Base-by-base conservation (phyloP, 2,888 invertebrate genomes). In the Trachelus stipa region DNA sequence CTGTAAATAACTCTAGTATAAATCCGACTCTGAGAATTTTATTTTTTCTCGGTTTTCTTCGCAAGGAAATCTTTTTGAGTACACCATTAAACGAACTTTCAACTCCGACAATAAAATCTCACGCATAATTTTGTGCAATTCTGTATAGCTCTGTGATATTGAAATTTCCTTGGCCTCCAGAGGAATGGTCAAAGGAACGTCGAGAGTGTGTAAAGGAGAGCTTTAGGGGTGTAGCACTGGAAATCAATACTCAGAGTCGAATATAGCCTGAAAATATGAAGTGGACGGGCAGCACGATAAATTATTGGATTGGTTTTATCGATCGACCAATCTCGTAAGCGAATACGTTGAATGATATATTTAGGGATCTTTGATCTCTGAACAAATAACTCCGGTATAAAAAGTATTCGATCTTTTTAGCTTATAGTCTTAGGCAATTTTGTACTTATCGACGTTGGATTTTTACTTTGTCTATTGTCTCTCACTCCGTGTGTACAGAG, bases 361-460 rank as follows among this genome's bases (percentile, higher is more conserved):
- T 56, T 9, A 9, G 23, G 23, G 56, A 56, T 56, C 2, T 23
- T 56, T 9, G 56, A 56, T 56, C 23, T 2, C 15, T 9, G 23
- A 23, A 23, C 2, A 23, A 56, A 2, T 9, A 56, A 56, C 23
- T 23, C 23, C 56, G 56, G 56, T 56, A 56, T 56, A 56, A 23
- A 23, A 56, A 56, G 56, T 56, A 56, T 56, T 56, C 56, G 56
- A 23, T 23, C 56, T 6, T 23, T 23, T 56, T 56, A 12, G 31
- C 30, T 82, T 87, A 87, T 87, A 87, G 87, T 84, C 82, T 83
- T 87, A 89, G 85, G 85, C 85, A 84, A 87, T 89, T 90, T 90
- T 90, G 90, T 90, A 90, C 90, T 90, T 90, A 90, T 85, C 77
- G 73, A 81, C 81, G 81, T 86, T 85, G 81, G 6, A 71, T 31